Conservation (phyloP, 1,140 invertebrate genomes). For the Hyles vespertilio region DNA sequence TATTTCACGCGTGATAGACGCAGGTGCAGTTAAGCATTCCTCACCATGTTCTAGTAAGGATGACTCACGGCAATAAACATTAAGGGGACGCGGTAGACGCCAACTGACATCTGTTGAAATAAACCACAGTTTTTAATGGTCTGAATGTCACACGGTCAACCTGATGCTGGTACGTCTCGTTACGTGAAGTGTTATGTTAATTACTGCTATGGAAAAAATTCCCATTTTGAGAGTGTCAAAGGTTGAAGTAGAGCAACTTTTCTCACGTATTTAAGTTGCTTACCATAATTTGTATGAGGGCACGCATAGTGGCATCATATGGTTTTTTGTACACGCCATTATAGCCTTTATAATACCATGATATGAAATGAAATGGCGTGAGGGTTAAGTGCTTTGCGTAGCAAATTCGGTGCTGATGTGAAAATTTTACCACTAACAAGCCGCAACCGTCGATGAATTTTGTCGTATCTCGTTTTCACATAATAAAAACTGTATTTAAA, state of each 20-base stretch:
- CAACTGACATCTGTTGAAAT: slow-evolving; percentile 16
- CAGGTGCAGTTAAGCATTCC: slow-evolving; percentile 7
- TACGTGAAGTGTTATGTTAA: slow-evolving; percentile 32
- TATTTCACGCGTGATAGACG: slow-evolving; percentile 3
- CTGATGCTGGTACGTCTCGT: slow-evolving; percentile 12
- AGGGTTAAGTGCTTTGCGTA: slow-evolving; percentile 8
- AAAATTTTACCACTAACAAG: background rate
- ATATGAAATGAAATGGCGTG: slow-evolving; percentile 5
- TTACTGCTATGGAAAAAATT: slow-evolving; percentile 22
- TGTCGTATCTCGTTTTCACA: slow-evolving; percentile 23
- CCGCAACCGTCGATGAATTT: too few species aligned
- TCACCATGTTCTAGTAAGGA: slow-evolving; percentile 17
- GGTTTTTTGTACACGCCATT: slow-evolving; percentile 5
- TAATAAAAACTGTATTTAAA: slow-evolving; percentile 28
- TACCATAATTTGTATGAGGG: slow-evolving; percentile 15
- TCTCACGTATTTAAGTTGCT: slow-evolving; percentile 21
- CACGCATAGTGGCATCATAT: slow-evolving; percentile 17
- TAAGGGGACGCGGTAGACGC: slow-evolving; percentile 10
- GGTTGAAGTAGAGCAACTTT: slow-evolving; percentile 21
- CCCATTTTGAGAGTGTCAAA: slow-evolving; percentile 28
- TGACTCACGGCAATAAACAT: slow-evolving; percentile 30
- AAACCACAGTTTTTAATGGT: slow-evolving; percentile 37
- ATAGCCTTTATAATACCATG: slow-evolving; percentile 9
- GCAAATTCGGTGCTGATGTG: slow-evolving; percentile 5
- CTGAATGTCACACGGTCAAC: slow-evolving; percentile 24